A percentile compares a stretch with the other conserved stretches of the same genome.
Evolutionary conservation across 2,888 invertebrate species (phyloP).

Genomic region (Drosophila anomelani): DNA sequence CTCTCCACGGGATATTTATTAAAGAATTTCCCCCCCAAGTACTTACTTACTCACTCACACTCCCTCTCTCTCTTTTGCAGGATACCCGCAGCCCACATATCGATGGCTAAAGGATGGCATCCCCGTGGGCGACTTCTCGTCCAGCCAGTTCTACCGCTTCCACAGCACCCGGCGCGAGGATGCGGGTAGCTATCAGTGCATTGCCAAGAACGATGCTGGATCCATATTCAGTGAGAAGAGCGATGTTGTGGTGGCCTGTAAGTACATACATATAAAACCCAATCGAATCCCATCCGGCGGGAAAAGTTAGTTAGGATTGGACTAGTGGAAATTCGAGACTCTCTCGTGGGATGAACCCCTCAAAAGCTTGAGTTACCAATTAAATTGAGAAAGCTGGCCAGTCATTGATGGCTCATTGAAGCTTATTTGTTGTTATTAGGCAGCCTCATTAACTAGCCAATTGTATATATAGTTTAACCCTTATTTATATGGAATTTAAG

Average conservation of each 20-base stretch:
- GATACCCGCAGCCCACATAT: constrained; percentile 95
- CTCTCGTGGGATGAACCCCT: background rate
- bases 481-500: background rate
- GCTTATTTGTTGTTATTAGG: background rate
- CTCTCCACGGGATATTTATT: constrained; percentile 37
- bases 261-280: constrained; percentile 85
- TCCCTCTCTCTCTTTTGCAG: constrained; percentile 36
- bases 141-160: constrained; percentile 93
- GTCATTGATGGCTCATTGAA: background rate
- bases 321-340: constrained; percentile 9
- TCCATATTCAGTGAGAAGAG: constrained; percentile 96
- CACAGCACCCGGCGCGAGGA: constrained; percentile 92
- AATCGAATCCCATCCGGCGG: background rate
- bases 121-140: constrained; percentile 91
- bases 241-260: constrained; percentile 95
- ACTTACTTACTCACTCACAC: background rate
- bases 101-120: constrained; percentile 95
- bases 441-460: background rate
- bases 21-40: constrained; percentile 4
- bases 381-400: background rate
- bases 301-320: background rate
- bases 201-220: constrained; percentile 95
- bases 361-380: constrained; percentile 11
- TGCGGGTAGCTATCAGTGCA: constrained; percentile 96
- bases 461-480: background rate